Base-by-base conservation (phyloP, 2,113 vertebrate species). In the Mormoops blainvillei region DNA sequence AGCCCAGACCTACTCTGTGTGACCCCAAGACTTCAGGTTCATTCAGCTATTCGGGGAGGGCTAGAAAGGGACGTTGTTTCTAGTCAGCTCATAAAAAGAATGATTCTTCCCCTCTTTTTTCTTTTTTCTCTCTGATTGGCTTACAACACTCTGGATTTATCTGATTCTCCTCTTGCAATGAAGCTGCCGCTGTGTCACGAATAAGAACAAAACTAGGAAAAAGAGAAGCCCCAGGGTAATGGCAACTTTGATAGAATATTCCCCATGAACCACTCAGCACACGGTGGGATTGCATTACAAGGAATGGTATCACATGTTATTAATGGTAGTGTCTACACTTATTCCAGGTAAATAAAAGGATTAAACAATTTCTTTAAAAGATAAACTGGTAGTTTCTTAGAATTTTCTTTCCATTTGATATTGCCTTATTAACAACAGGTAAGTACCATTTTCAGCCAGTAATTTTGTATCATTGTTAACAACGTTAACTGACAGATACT, bases 381-480 rank as follows among this genome's bases (percentile, higher is more conserved):
- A 74, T 38, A 94, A 86, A 78, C n/a, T 48, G 48, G 48, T 31
- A 81, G 41, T 52, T 96, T 61, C 73, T 84, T 58, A 84, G 70
- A 74, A 54, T 84, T 92, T 95, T 95, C 48, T 73, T 94, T 74
- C 38, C 54, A 52, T 67, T 83, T 61, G 7, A 20, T 90, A 83
- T 70, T 61, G 45, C 3, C 7, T 41, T 33, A 74, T 33, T 48
- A 82, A 92, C 22, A 96, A 81, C 2, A 87, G 67, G 63, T 76
- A 83, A 96, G 54, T 36, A 48, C 15, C 2, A 41, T 54, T 36
- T 92, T 86, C 20, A 89, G 65, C 24, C 52, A 71, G 26, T 33
- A 45, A 74, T 84, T 76, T 81, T 92, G 80, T 87, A 38, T 85
- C 43, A 71, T 92, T 91, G 70, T 58, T 74, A 93, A 88, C 22